These are phyloP conservation scores for Oreohelix idahoensis DNA, from an alignment of 1,140 invertebrate genomes.

Conservation along the genomic window DNA sequence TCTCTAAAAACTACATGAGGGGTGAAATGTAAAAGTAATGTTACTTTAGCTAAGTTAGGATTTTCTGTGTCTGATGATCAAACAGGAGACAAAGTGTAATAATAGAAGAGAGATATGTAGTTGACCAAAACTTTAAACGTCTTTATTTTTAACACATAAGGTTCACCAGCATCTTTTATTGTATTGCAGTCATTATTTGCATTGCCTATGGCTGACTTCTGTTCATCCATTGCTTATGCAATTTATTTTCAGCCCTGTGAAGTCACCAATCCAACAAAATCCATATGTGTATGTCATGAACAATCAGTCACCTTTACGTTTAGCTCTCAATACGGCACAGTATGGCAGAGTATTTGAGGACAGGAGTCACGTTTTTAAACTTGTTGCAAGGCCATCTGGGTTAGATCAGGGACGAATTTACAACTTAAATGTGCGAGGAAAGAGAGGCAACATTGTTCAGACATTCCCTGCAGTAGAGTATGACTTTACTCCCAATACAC, in stretches of 20 bases:
- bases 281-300: constrained; percentile 64
- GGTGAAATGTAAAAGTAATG: too few species aligned
- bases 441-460: constrained; percentile 72
- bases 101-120: too few species aligned
- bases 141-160: too few species aligned
- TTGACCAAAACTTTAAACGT: too few species aligned
- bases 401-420: constrained; percentile 52
- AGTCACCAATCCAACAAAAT: constrained; percentile 60
- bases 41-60: too few species aligned
- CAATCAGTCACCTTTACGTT: constrained; percentile 57
- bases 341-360: constrained; percentile 72
- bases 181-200: too few species aligned
- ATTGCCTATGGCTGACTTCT: too few species aligned
- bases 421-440: constrained; percentile 70
- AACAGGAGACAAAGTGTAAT: too few species aligned
- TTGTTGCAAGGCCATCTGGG: constrained; percentile 54
- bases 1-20: too few species aligned
- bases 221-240: too few species aligned
- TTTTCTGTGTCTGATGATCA: too few species aligned
- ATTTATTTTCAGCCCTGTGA: constrained; percentile 8
- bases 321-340: constrained; percentile 72
- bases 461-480: constrained; percentile 71
- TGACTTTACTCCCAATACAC: constrained; percentile 66
- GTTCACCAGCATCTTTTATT: too few species aligned
- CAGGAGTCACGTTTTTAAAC: constrained; percentile 66